Percentiles rank a stretch among this genome's conserved stretches.
Evolutionary conservation across 2,888 invertebrate species (phyloP).

Genomic region (Dolichomitus sp.): DNA sequence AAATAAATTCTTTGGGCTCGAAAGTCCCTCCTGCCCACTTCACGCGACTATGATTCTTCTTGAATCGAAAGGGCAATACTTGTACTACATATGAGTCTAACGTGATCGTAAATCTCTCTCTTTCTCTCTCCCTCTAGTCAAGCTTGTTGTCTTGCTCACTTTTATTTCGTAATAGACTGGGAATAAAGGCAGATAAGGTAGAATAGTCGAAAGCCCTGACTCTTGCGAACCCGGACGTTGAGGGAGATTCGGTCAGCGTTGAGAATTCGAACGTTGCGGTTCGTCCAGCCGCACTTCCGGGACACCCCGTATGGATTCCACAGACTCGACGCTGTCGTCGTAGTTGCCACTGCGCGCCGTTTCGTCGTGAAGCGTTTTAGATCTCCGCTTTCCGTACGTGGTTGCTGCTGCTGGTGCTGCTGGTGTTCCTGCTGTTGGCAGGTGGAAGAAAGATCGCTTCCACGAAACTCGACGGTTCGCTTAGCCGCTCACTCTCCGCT

Average conservation of each 20-base stretch:
- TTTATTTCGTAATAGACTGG: conserved; percentile 20
- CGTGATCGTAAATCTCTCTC: conserved; percentile 36
- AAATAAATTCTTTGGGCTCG: conserved; percentile 10
- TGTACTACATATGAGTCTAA: not conserved
- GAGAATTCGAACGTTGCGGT: conserved; percentile 63
- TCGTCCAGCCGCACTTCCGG: conserved; percentile 71
- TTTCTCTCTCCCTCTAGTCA: not conserved
- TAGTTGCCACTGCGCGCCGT: not conserved
- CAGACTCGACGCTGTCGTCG: not conserved
- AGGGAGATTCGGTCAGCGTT: conserved; percentile 18
- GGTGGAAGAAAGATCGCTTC: conserved; percentile 80
- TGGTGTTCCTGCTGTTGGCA: conserved; percentile 67
- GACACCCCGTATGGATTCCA: conserved; percentile 75
- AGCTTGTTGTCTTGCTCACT: not conserved
- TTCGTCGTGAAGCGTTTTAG: conserved; percentile 43
- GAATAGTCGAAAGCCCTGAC: not conserved
- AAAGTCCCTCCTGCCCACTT: not conserved
- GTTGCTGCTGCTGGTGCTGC: conserved; percentile 18
- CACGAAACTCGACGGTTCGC: conserved; percentile 76
- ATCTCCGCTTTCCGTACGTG: conserved; percentile 66
- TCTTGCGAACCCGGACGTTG: conserved; percentile 35
- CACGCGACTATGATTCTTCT: conserved; percentile 6
- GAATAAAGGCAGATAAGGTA: not conserved
- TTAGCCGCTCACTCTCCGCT: conserved; percentile 24
- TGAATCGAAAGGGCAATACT: not conserved